A percentile compares a stretch with the other conserved stretches of the same genome.
These are phyloP conservation scores for Subacronicta megacephala DNA, from an alignment of 2,888 invertebrate genomes.

Conservation along the genomic window DNA sequence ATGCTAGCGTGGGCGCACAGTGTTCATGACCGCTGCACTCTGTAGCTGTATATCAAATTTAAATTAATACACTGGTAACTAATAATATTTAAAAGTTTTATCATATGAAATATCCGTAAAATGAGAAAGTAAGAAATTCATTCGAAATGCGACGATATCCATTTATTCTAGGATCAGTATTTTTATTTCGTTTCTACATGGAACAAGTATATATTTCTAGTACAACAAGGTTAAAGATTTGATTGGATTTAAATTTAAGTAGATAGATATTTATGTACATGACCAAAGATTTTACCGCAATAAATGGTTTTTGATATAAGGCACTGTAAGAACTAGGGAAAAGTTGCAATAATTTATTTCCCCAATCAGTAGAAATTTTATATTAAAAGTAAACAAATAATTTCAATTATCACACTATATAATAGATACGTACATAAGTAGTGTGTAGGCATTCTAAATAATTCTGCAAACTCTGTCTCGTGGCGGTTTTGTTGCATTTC, in stretches of 20 bases:
- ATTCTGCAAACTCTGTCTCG: constrained; percentile 87
- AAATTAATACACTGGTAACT: constrained; percentile 31
- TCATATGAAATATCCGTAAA: too few species aligned
- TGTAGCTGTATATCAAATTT: constrained; percentile 90
- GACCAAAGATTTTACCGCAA: constrained; percentile 44
- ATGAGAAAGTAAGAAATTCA: too few species aligned
- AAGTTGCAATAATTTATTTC: constrained; percentile 33
- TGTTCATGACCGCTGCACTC: constrained; percentile 94
- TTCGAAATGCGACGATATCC: too few species aligned
- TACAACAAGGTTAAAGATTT: neutral
- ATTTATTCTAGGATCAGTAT: too few species aligned
- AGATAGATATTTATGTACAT: constrained; percentile 11
- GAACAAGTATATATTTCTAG: neutral
- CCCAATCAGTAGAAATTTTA: constrained; percentile 34
- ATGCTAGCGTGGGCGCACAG: constrained; percentile 94
- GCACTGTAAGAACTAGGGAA: constrained; percentile 33
- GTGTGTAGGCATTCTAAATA: constrained; percentile 71
- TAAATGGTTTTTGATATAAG: constrained; percentile 47
- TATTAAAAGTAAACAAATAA: constrained; percentile 31
- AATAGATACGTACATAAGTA: constrained; percentile 63
- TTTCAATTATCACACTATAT: constrained; percentile 43
- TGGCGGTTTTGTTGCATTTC: constrained; percentile 84
- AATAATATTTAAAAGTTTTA: too few species aligned
- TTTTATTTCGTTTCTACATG: too few species aligned
- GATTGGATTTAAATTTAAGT: constrained; percentile 6